Conservation (phyloP, 2,888 invertebrate species). For the Sycophila texana region DNA sequence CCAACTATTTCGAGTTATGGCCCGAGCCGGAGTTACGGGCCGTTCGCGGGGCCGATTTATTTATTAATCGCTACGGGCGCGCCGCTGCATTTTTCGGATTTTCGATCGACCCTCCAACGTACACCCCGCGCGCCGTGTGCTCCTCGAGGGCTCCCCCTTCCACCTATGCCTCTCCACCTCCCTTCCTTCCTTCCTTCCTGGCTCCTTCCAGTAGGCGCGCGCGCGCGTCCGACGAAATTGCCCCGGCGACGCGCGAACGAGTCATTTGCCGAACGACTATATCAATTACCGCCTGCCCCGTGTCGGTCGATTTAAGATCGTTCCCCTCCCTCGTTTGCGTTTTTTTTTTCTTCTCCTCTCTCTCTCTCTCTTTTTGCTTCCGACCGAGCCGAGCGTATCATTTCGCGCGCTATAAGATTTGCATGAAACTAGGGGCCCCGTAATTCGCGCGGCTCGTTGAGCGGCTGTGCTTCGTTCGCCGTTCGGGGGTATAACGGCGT, state of each 20-base stretch:
- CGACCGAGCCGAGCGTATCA: not conserved
- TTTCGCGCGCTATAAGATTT: conserved; percentile 10
- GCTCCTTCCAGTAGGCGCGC: too few relatives aligned
- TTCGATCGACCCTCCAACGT: conserved; percentile 4
- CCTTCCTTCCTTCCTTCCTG: not conserved
- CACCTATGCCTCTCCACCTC: not conserved
- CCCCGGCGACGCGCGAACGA: conserved; percentile 22
- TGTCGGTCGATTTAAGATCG: conserved; percentile 19
- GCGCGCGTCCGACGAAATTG: conserved; percentile 5
- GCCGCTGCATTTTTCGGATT: conserved; percentile 43
- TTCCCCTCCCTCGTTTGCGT: not conserved
- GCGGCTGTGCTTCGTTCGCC: not conserved
- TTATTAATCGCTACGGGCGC: conserved; percentile 62
- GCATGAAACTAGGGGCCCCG: not conserved
- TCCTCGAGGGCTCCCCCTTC: not conserved
- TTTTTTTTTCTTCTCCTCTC: not conserved
- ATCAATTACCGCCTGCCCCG: conserved; percentile 24
- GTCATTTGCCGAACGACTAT: conserved; percentile 44
- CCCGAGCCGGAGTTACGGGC: conserved; percentile 61
- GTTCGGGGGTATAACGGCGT: conserved; percentile 1
- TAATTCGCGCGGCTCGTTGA: not conserved
- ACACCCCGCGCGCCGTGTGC: not conserved
- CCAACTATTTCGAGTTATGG: conserved; percentile 68
- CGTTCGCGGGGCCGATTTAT: conserved; percentile 61
- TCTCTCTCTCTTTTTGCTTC: not conserved